Evolutionary conservation across 2,888 invertebrate species (phyloP), one percentile per base, ranked within the genome.

Genomic region (Plagodis pulveraria): DNA sequence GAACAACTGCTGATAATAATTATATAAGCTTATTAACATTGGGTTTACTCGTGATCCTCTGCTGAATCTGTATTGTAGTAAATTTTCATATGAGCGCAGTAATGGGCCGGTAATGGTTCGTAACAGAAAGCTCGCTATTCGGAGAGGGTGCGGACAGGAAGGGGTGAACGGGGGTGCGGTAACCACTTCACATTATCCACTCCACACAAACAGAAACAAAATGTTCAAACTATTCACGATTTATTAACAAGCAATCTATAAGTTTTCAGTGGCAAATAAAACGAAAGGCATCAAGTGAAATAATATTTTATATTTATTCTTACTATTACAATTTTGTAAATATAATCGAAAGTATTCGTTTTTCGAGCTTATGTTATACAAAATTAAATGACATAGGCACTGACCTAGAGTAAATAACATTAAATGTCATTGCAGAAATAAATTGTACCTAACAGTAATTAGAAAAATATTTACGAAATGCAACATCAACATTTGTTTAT

Each of bases 31-130:
- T 12, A 0, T 11, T 43, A 43, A 46, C 35, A 12, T 45, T 9
- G 34, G 22, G 41, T 55, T 12, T 51, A 52, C 52, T 44, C 69
- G 68, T 71, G 70, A 77, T 80, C 73, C 77, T 75, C 76, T 76
- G 75, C 73, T 73, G 76, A 76, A 81, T 81, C 80, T 80, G 77
- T 83, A 77, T 76, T 70, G 78, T 74, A 71, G 76, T 79, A 84
- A 83, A 83, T 85, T 83, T 85, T 82, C 83, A 83, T 82, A 83
- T 76, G 80, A 81, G 74, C 80, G 76, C 77, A 81, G 80, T 85
- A 86, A 85, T 84, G 83, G 77, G 80, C 76, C 72, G 78, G 82
- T 86, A 86, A 86, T 86, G 83, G 85, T 76, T 84, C 84, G 84
- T 86, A 86, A 80, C 83, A 77, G 82, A 85, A 85, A 83, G 83